Evolutionary conservation across 2,888 invertebrate species (phyloP), one percentile per base, ranked within the genome.

Genomic region (Furcula furcula): DNA sequence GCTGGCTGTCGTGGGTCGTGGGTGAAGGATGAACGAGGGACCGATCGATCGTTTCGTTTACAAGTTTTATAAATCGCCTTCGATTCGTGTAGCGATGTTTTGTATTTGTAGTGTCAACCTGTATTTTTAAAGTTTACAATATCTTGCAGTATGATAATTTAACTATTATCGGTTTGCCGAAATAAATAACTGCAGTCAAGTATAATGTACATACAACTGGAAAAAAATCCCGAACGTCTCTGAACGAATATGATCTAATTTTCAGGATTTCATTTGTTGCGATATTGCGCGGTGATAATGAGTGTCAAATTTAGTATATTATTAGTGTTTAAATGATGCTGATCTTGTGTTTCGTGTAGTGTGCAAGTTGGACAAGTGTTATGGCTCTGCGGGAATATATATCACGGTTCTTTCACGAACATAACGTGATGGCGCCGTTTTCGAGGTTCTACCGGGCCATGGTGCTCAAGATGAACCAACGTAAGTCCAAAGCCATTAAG

Each of bases 391-490:
- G 64, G 34, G 71, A 73, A 30, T 69, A 64, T 55, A 55, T 73
- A 42, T 57, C 58, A 48, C 65, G 67, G 41, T 69, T 72, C 44
- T 65, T 78, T 56, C 67, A 69, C 43, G 66, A 74, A 33, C 72
- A 73, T 42, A 76, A 80, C 60, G 55, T 78, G 43, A 81, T 81
- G 83, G 75, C 83, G 51, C 87, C 87, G 18, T 81, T 85, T 51
- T 81, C 83, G 31, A 66, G 81, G 55, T 68, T 85, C 48, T 87
- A 88, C 61, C 65, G 81, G 51, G 86, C 86, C 37, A 81, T 88
- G 85, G 86, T 84, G 63, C 84, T 86, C 59, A 86, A 85, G 46
- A 87, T 87, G 72, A 87, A 86, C 56, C 84, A 70, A 52, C 87
- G 88, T 84, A 55, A 87, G 86, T 84, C 33, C 18, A n/a, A n/a